phyloP scores from a whole-genome alignment of 2,888 invertebrate species.

The Dolichopus griseipennis region DNA sequence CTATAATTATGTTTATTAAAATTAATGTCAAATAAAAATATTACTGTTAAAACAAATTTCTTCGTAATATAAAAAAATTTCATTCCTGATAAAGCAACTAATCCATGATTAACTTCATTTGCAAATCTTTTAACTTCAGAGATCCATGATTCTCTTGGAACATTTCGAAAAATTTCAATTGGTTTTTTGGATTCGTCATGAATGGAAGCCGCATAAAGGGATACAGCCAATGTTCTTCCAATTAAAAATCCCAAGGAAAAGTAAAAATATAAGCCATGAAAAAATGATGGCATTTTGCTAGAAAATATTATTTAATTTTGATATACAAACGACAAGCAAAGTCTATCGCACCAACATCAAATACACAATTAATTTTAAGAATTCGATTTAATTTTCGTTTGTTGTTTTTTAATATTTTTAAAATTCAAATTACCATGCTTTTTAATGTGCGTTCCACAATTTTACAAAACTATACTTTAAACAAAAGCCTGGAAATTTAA shows the following conservation, averaged over 20 bases:
- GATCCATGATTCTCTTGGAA: conserved; percentile 45
- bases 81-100: conserved; percentile 40
- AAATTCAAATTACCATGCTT: too few species aligned
- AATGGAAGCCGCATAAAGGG: conserved; percentile 49
- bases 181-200: conserved; percentile 48
- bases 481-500: too few species aligned
- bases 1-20: conserved; percentile 7
- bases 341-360: too few species aligned
- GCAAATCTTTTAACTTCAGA: conserved; percentile 40
- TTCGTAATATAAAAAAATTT: conserved; percentile 41
- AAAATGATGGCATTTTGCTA: conserved; percentile 38
- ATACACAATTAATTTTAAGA: too few species aligned
- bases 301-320: conserved; percentile 12
- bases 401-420: too few species aligned
- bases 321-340: too few species aligned
- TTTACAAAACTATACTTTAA: too few species aligned
- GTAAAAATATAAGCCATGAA: conserved; percentile 48
- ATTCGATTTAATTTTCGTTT: too few species aligned
- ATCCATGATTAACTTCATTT: conserved; percentile 37
- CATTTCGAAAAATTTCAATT: conserved; percentile 40
- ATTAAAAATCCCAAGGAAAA: conserved; percentile 50
- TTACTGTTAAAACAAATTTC: conserved; percentile 38
- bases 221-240: conserved; percentile 48
- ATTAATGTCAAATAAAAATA: conserved; percentile 16
- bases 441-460: too few species aligned